phyloP scores from a whole-genome alignment of 2,797 vertebrate genomes.

The Squalus acanthias region DNA sequence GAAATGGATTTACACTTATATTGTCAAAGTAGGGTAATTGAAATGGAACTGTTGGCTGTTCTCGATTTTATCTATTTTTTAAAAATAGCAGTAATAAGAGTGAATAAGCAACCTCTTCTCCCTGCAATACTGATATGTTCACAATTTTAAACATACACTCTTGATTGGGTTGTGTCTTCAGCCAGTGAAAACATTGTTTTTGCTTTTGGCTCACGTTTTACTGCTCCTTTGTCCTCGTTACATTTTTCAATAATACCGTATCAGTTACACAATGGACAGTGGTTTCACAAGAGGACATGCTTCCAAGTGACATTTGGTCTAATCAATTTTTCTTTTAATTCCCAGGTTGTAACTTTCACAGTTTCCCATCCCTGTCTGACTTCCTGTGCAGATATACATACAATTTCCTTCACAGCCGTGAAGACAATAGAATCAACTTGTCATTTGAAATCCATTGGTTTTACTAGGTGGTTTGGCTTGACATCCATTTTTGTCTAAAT shows the following conservation, averaged over 20 bases:
- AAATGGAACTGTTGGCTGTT: background rate
- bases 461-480: background rate
- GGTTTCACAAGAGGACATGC: background rate
- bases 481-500: background rate
- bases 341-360: background rate
- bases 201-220: background rate
- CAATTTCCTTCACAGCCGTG: background rate
- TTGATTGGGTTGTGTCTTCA: background rate
- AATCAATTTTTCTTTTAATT: slow-evolving; percentile 26
- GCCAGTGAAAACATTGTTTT: background rate
- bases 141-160: background rate
- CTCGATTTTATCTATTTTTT: background rate
- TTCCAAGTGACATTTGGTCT: background rate
- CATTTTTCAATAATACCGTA: background rate
- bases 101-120: background rate
- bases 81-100: background rate
- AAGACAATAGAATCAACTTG: slow-evolving; percentile 15
- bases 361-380: background rate
- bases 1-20: background rate
- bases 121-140: background rate
- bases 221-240: background rate
- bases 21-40: background rate
- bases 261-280: background rate
- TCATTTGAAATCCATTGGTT: background rate
- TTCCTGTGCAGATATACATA: slow-evolving; percentile 12